A percentile compares a stretch with the other conserved stretches of the same genome.
Conservation (phyloP, 2,888 invertebrate genomes). For the Omphaloscelis lunosa region DNA sequence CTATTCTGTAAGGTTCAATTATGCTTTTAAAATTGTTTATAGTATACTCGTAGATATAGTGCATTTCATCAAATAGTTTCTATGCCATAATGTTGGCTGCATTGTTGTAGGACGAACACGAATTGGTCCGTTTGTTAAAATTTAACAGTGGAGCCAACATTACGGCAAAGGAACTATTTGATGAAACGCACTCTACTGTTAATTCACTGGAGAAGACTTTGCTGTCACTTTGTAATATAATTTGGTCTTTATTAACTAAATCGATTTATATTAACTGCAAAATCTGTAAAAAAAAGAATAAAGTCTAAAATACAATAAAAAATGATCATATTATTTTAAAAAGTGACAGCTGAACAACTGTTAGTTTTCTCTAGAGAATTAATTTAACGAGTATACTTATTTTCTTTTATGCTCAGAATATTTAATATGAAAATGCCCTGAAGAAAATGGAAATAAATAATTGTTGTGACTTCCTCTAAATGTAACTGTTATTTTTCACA, state of each 20-base stretch:
- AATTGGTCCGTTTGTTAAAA: no score
- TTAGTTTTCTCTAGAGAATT: not conserved
- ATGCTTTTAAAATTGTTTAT: not conserved
- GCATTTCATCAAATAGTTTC: no score
- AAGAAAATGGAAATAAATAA: not conserved
- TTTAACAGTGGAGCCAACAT: no score
- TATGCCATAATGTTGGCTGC: no score
- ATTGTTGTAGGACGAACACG: no score
- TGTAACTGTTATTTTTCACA: not conserved
- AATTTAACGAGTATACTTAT: not conserved
- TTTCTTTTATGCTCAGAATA: not conserved
- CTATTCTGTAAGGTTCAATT: not conserved
- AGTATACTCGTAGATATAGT: not conserved
- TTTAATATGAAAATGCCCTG: not conserved
- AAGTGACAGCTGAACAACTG: not conserved
- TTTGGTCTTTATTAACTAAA: not conserved
- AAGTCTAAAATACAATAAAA: not conserved
- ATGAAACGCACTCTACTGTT: no score
- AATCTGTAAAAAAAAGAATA: not conserved
- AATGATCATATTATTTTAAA: not conserved
- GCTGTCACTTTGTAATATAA: not conserved
- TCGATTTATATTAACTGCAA: not conserved
- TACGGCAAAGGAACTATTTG: no score
- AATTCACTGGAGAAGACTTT: not conserved
- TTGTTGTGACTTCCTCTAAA: not conserved